Evolutionary conservation across 2,113 vertebrate genomes (phyloP), one percentile per base, ranked within the genome.

Genomic region (Anoplopoma fimbria): DNA sequence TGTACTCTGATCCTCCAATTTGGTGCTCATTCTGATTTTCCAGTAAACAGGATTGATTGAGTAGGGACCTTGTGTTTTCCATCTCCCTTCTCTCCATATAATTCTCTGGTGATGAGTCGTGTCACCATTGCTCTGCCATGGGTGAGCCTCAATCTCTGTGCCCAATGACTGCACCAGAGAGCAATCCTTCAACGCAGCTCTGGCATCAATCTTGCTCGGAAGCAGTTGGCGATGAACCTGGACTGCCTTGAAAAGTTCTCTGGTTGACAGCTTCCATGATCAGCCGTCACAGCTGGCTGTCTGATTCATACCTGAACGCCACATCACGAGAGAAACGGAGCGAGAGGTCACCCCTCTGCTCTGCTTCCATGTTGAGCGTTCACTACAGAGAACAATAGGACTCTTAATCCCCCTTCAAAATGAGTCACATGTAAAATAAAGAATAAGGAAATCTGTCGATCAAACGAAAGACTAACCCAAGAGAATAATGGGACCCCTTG

Each of bases 181-280:
- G 83, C 87, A 65, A 93, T 93, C 90, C 85, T 75, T 93, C 93
- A 94, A 68, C 25, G 38, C 75, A 72, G 62, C 38, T 38, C 71
- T 27, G 65, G 81, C 85, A 93, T 93, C 90, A 91, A 91, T 93
- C 93, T 91, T 79, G 70, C 79, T 82, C 47, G 87, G 88, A 87
- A 90, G 88, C 86, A 42, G 76, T 82, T 76, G 82, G 67, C 67
- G 86, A 85, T 92, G 90, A 88, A 90, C 81, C 88, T 75, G 75
- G 80, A 47, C 69, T 71, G 90, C 79, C 88, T 85, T 88, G 88
- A 87, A 88, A 88, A 89, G 83, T 85, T 85, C 81, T 69, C 60
- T 29, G 78, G 86, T 84, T 86, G 93, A 94, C 91, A 91, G 88
- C 84, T 83, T 79, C 82, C 88, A 87, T 92, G 90, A 93, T 92